Evolutionary conservation across 2,113 vertebrate genomes (phyloP).

Genomic region (Dipodomys spectabilis): DNA sequence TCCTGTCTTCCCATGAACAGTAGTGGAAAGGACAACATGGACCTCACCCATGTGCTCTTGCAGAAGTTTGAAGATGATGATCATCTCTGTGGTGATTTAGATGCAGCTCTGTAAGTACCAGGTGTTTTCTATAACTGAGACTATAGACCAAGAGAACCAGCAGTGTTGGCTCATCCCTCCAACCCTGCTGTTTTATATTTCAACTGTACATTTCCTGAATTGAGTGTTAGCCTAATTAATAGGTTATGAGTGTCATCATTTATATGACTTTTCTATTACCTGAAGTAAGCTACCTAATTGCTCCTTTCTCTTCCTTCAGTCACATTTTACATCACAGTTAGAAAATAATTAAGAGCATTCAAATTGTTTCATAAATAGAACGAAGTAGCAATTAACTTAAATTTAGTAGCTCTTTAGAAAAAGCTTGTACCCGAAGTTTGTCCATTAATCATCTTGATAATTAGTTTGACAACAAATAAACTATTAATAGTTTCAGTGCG

Average conservation of each 20-base stretch:
- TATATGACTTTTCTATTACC: not conserved
- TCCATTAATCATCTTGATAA: not conserved
- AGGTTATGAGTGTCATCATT: not conserved
- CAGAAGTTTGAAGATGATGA: slow-evolving; percentile 35
- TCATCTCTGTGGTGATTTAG: not conserved
- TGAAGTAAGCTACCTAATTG: not conserved
- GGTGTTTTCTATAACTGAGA: no score
- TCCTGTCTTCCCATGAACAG: not conserved
- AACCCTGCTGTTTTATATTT: not conserved
- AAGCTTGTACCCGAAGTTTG: not conserved
- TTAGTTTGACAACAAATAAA: not conserved
- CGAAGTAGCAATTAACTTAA: not conserved
- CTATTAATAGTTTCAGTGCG: not conserved
- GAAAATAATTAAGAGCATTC: not conserved
- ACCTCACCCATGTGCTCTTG: slow-evolving; percentile 41
- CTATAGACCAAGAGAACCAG: rapidly evolving
- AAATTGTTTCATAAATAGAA: not conserved
- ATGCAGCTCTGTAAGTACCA: slow-evolving; percentile 50
- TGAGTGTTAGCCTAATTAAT: not conserved
- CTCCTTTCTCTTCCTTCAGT: not conserved
- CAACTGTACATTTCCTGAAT: not conserved
- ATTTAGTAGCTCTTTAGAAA: not conserved
- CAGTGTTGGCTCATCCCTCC: rapidly evolving
- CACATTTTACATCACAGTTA: not conserved
- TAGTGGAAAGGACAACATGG: rapidly evolving